phyloP scores from a whole-genome alignment of 2,888 invertebrate genomes.

The Plagiodera versicolora region DNA sequence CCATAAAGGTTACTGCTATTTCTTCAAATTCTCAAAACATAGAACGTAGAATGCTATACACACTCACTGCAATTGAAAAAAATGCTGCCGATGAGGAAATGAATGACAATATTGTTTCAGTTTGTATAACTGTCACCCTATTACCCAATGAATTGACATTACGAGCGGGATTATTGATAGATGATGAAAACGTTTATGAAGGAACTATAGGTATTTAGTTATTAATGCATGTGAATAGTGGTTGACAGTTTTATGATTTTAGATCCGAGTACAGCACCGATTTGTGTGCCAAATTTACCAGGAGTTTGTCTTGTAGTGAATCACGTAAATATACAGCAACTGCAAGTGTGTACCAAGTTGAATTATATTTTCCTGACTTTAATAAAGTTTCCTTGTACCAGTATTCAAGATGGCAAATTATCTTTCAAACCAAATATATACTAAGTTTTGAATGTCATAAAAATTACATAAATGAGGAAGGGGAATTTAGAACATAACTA shows the following conservation, averaged over 20 bases:
- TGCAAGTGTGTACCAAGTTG: conserved; percentile 35
- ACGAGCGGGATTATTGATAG: conserved; percentile 20
- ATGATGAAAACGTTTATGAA: conserved; percentile 26
- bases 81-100: too few relatives aligned
- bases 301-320: conserved; percentile 34
- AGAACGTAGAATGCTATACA: too few relatives aligned
- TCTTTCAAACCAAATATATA: conserved; percentile 23
- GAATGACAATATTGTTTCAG: conserved; percentile 24
- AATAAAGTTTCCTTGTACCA: conserved; percentile 35
- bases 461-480: too few relatives aligned
- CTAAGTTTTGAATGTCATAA: neutral
- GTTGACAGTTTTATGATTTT: conserved; percentile 13
- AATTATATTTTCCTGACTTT: conserved; percentile 29
- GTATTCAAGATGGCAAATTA: conserved; percentile 29
- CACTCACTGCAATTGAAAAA: too few relatives aligned
- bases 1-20: neutral
- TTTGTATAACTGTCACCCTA: conserved; percentile 25
- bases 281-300: conserved; percentile 30
- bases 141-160: conserved; percentile 32
- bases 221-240: neutral
- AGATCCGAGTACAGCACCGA: conserved; percentile 35
- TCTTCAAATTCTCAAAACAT: too few relatives aligned
- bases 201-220: conserved; percentile 30
- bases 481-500: too few relatives aligned
- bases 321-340: conserved; percentile 32